Evolutionary conservation across 2,113 vertebrate genomes (phyloP), one percentile per base, ranked within the genome.

Genomic region (Leucopternis melanops): DNA sequence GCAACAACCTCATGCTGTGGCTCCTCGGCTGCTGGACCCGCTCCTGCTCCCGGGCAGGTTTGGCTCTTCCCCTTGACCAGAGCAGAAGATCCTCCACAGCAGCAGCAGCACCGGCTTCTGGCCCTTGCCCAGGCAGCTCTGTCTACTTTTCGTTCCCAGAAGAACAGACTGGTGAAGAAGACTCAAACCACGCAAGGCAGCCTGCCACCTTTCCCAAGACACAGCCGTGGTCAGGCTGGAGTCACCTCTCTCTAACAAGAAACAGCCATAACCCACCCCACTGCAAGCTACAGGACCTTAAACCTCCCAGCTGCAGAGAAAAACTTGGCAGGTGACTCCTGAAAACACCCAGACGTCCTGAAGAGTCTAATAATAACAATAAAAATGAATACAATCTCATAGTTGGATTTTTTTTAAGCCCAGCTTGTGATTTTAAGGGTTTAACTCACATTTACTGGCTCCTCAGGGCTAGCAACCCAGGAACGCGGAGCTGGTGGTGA

Each of bases 401-500:
- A 29, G 77, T 4, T 63, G 81, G 36, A 1, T 59, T 73, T 40
- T 45, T 49, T 70, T 65, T 12, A 67, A 90, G n/a, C 34, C 19
- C 10, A 8, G 20, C 27, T 22, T 20, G 20, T 22, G 59, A 38
- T 69, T 72, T 75, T 22, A 34, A 55, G n/a, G 13, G 22, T 75
- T 84, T 75, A 40, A 67, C 25, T 63, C 72, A 31, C 32, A 2
- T 86, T 86, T 45, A 14, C 22, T 9, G 47, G 32, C 45, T 74
- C 49, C 63, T 58, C n/a, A 9, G 27, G n/a, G 32, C 21, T 44
- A 54, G 40, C 1, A 16, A 55, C 22, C 34, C 54, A 27, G 16
- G 16, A 14, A 3, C 3, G 17, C 0, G 0, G 38, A 59, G 34
- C 59, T n/a, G 38, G 44, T 14, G 44, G 29, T 11, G 34, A 27